Base-by-base conservation (phyloP, 53 echinoderm and acorn worm genomes). In the Paracentrotus lividus region DNA sequence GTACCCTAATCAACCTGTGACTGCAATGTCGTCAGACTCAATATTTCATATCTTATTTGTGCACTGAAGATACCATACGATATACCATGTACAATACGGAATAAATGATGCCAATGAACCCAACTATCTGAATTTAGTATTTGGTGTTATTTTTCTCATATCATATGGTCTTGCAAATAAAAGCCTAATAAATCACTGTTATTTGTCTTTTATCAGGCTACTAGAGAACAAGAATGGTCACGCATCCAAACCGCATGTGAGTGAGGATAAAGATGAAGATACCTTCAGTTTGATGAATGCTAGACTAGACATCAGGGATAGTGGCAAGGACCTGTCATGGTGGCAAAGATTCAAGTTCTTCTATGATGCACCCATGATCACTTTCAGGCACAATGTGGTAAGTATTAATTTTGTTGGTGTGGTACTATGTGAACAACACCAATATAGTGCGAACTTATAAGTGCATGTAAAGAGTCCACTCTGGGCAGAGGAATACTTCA, bases 311-410 rank as follows among this genome's bases (percentile, higher is more conserved):
- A 97, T 98, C 81, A 77, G 94, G 27, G 95, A 98, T 95, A 98
- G 98, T 86, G 98, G 98, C 33, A 91, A 94, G 88, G 92, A 95
- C 23, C 89, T 98, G 31, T 86, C 94, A 0, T 95, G 95, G 96
- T 97, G 94, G 92, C 98, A 99, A 92, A 94, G 96, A 42, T 94
- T 95, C 54, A 96, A 93, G 85, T 85, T 95, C 34, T 99, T 99
- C 94, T 97, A 97, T 55, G 95, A 95, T 67, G 93, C 99, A 14
- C 99, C 99, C 6, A 67, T 95, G 58, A 95, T 99, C 90, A 97
- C 96, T 10, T 99, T 99, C 53, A 93, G 96, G 43, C 94, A 95
- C 77, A 96, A 96, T 93, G 92, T 94, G 88, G 99, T 99, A 64
- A 94, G 96, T 92, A 86, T 72, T 1, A 10, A 0, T n/a, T n/a